Percentiles rank a stretch among this genome's conserved stretches.
phyloP scores from a whole-genome alignment of 2,797 vertebrate species.

The Siniperca obscura region DNA sequence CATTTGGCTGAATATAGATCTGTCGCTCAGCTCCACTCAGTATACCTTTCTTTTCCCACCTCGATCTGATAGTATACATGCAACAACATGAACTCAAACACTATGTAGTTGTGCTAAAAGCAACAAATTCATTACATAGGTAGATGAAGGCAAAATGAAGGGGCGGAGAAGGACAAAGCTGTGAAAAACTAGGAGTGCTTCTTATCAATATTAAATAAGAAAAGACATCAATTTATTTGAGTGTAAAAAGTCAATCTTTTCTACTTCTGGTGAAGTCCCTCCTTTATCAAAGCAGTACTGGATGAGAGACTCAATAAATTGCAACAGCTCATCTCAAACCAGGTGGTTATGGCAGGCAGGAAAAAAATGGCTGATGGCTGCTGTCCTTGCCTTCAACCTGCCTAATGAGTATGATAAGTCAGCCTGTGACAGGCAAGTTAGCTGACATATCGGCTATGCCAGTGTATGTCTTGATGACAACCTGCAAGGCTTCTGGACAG shows the following conservation, averaged over 20 bases:
- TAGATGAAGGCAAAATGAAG: neutral
- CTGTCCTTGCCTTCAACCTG: constrained; percentile 33
- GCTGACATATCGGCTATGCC: neutral
- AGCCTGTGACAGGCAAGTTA: constrained; percentile 33
- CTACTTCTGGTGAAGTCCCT: neutral
- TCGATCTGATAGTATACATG: neutral
- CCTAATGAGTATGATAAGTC: constrained; percentile 20
- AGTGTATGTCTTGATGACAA: constrained; percentile 2
- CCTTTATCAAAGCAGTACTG: constrained; percentile 15
- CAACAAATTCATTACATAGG: neutral
- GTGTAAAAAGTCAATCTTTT: neutral
- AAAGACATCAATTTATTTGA: constrained; percentile 21
- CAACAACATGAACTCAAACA: constrained; percentile 7
- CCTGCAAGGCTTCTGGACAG: constrained; percentile 1
- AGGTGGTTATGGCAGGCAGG: constrained; percentile 14
- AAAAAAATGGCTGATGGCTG: constrained; percentile 15
- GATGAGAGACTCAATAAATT: neutral
- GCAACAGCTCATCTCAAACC: constrained; percentile 21
- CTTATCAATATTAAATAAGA: constrained; percentile 32
- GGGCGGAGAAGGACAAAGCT: neutral
- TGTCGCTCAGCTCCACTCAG: neutral
- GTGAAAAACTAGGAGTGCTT: neutral
- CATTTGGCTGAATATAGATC: constrained; percentile 4
- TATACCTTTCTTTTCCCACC: neutral
- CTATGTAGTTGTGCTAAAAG: neutral